phyloP scores from a whole-genome alignment of 2,797 vertebrate genomes.

The Linurgus olivaceus region DNA sequence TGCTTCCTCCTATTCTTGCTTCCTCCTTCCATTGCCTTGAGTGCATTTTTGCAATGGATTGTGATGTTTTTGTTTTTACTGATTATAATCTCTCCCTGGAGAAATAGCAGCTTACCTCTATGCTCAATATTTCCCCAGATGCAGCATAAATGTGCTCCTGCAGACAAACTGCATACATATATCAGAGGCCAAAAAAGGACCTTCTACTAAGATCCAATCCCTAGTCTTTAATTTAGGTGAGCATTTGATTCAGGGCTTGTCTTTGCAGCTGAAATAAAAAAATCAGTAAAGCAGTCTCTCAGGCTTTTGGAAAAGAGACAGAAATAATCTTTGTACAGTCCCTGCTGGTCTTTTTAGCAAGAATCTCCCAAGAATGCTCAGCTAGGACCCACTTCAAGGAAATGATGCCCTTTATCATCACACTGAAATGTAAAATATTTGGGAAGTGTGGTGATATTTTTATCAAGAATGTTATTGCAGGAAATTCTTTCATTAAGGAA shows the following conservation, averaged over 20 bases:
- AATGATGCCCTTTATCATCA: background rate
- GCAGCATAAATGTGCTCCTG: background rate
- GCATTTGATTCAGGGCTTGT: background rate
- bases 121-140: background rate
- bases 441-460: background rate
- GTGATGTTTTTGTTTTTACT: background rate
- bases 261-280: background rate
- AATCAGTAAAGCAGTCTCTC: background rate
- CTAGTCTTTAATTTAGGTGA: background rate
- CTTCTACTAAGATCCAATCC: background rate
- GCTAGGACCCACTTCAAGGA: background rate
- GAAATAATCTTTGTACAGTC: background rate
- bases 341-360: background rate
- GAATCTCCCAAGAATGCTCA: background rate
- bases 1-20: background rate
- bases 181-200: background rate
- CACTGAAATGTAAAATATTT: background rate
- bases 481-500: background rate
- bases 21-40: background rate
- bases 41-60: background rate
- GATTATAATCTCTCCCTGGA: background rate
- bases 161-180: background rate
- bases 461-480: background rate
- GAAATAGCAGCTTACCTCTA: background rate
- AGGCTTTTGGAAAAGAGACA: background rate